Percentiles rank a stretch among this genome's conserved stretches.
Conservation (phyloP, 2,888 invertebrate genomes). For the Deilephila porcellus region DNA sequence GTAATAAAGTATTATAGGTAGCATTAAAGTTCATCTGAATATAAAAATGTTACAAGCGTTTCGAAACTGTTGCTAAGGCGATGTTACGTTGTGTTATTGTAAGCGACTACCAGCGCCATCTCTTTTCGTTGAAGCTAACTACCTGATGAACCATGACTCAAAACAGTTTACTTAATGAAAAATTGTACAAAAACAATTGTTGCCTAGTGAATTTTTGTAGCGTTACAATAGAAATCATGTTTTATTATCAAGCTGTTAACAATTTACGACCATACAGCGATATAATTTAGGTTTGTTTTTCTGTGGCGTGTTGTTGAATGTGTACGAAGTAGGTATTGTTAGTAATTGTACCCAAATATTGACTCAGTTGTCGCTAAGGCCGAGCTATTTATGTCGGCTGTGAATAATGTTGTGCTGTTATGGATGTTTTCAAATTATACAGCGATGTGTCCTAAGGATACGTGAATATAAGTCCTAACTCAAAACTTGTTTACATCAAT, state of each 20-base stretch:
- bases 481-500: neutral
- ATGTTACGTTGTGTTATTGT: slow-evolving; percentile 29
- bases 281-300: neutral
- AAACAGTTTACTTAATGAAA: slow-evolving; percentile 34
- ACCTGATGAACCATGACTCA: slow-evolving; percentile 34
- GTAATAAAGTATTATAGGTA: too few relatives aligned
- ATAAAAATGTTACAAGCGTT: slow-evolving; percentile 4
- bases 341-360: slow-evolving; percentile 51
- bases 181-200: slow-evolving; percentile 25
- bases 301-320: neutral
- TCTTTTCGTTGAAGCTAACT: slow-evolving; percentile 43
- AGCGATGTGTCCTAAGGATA: neutral
- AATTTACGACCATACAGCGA: neutral
- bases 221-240: slow-evolving; percentile 19
- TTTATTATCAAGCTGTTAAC: neutral
- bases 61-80: slow-evolving; percentile 45
- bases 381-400: slow-evolving; percentile 53
- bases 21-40: neutral
- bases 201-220: slow-evolving; percentile 25
- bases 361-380: slow-evolving; percentile 53
- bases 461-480: neutral
- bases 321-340: slow-evolving; percentile 44
- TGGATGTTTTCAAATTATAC: slow-evolving; percentile 35
- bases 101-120: slow-evolving; percentile 56
- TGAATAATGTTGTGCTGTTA: slow-evolving; percentile 41